A percentile compares a stretch with the other conserved stretches of the same genome.
phyloP scores from a whole-genome alignment of 2,888 invertebrate species.

The Tachina grossa region DNA sequence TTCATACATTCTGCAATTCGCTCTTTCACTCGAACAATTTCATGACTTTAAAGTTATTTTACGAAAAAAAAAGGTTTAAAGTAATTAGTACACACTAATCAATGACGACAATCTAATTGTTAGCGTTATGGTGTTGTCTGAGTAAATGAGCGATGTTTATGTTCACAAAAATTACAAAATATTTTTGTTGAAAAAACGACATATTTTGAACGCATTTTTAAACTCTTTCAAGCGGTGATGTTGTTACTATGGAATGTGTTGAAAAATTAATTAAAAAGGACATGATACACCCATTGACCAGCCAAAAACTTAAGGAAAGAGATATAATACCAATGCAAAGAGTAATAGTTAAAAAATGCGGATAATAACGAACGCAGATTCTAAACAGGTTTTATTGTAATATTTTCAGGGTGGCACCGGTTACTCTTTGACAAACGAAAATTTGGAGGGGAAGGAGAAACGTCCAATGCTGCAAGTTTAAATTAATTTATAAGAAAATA shows the following conservation, averaged over 20 bases:
- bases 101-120: too few relatives aligned
- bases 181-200: too few relatives aligned
- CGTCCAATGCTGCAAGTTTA: conserved; percentile 93
- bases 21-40: too few relatives aligned
- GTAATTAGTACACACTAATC: too few relatives aligned
- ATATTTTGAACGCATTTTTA: not conserved
- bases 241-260: conserved; percentile 97
- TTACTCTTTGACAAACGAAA: conserved; percentile 93
- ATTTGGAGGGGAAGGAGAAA: conserved; percentile 91
- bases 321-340: conserved; percentile 97
- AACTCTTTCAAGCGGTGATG: conserved; percentile 89
- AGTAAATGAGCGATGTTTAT: too few relatives aligned
- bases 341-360: conserved; percentile 83
- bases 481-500: conserved; percentile 66
- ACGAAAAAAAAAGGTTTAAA: too few relatives aligned
- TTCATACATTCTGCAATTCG: too few relatives aligned
- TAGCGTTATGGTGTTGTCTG: not conserved
- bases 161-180: not conserved
- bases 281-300: conserved; percentile 97
- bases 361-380: not conserved
- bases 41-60: too few relatives aligned
- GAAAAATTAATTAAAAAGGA: conserved; percentile 98
- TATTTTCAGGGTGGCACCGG: conserved; percentile 94
- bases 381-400: conserved; percentile 2
- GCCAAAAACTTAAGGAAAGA: conserved; percentile 91